Evolutionary conservation across 1,140 invertebrate species (phyloP), one percentile per base, ranked within the genome.

Genomic region (Halyomorpha halys): DNA sequence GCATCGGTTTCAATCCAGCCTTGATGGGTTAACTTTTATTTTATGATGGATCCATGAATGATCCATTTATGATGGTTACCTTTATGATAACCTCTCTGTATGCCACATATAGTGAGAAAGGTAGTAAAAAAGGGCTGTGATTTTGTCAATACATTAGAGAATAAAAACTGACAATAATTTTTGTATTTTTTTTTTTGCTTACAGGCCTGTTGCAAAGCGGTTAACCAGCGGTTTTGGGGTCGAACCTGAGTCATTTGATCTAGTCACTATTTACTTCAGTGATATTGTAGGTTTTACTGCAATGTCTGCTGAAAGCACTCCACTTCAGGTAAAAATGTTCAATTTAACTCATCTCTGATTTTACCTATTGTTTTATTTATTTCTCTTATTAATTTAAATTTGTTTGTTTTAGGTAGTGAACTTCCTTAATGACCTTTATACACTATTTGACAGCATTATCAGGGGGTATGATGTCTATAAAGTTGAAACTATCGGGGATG

Each of bases 211-310:
- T 64, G 89, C 90, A 56, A 81, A 84, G 74, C 84, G 84, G 71
- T 78, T 98, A 65, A 95, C 92, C 49, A 84, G 84, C 68, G 93
- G 93, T 25, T 86, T 89, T 70, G 86, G 88, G 4, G 92, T 98
- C 2, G 89, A 93, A 75, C 94, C 95, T 6, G 95, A 98, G 78
- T 89, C 88, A 0, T 98, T 91, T 76, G 91, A 96, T 77, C 83
- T 85, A 68, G 93, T 84, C 44, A 97, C 95, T 27, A 97, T 98
- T 69, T 98, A 97, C 77, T 98, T 98, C 78, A 97, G 93, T 73
- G 96, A 98, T 76, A 98, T 98, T 75, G 95, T 98, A 62, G 95
- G 95, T 68, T 98, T 98, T 78, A 98, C 96, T 45, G 84, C 87
- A 54, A 91, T 98, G 85, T 96, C 93, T 9, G 91, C 94, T 0